Evolutionary conservation across 2,888 invertebrate genomes (phyloP).

Genomic region (Brachyopa scutellaris): DNA sequence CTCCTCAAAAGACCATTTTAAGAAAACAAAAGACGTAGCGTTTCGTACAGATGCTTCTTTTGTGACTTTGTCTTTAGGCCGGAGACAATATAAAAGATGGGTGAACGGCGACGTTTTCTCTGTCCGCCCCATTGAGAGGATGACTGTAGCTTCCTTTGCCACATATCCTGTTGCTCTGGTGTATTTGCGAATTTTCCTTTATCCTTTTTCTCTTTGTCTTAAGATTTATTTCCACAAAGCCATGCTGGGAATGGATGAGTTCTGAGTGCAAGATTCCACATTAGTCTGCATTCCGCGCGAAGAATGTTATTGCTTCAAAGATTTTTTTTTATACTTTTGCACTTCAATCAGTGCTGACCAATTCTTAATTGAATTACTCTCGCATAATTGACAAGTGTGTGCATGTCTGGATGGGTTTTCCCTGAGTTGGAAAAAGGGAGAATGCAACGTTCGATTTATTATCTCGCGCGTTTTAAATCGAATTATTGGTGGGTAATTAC

Average conservation of each 20-base stretch:
- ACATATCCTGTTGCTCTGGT: conserved; percentile 53
- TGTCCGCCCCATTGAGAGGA: not conserved
- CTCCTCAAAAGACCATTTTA: conserved; percentile 36
- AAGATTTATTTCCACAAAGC: conserved; percentile 48
- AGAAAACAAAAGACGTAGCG: conserved; percentile 54
- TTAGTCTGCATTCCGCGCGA: conserved; percentile 42
- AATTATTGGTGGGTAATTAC: conserved; percentile 44
- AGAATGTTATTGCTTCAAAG: conserved; percentile 38
- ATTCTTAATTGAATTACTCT: conserved; percentile 55
- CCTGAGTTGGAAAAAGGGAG: not conserved
- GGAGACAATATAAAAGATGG: conserved; percentile 6
- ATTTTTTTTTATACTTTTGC: conserved; percentile 7
- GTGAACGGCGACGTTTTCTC: not conserved
- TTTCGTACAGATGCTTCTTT: conserved; percentile 62
- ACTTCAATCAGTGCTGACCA: not conserved
- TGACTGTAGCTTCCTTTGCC: conserved; percentile 42
- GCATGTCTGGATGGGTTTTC: not conserved
- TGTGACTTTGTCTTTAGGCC: conserved; percentile 66
- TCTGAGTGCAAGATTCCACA: conserved; percentile 38
- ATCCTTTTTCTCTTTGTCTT: conserved; percentile 4
- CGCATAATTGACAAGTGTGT: conserved; percentile 57
- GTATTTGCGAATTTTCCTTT: conserved; percentile 21
- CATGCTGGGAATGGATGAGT: not conserved
- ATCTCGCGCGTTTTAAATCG: conserved; percentile 25
- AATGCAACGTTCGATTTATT: not conserved